phyloP scores from a whole-genome alignment of 2,113 vertebrate species.

The Prionailurus viverrinus region DNA sequence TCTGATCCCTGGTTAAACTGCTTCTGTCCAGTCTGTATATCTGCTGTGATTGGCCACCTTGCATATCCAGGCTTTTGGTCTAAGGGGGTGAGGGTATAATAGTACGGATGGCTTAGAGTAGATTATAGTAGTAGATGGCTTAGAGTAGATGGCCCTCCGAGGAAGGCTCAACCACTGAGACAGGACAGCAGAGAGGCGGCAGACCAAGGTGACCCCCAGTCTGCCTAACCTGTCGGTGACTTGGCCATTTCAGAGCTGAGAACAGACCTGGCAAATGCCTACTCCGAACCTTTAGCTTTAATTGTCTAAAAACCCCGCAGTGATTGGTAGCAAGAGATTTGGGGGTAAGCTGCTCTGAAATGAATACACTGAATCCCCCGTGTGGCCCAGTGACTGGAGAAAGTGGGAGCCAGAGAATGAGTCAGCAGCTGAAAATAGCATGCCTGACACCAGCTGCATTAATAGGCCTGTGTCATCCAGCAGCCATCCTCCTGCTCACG shows the following conservation, averaged over 20 bases:
- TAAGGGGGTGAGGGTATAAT: neutral
- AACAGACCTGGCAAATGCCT: neutral
- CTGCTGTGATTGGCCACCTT: neutral
- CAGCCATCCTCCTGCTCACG: neutral
- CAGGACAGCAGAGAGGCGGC: neutral
- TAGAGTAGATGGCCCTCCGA: neutral
- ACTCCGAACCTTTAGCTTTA: neutral
- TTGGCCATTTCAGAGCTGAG: neutral
- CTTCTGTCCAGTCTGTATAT: neutral
- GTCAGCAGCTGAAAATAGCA: conserved; percentile 59
- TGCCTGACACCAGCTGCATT: neutral
- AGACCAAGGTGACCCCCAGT: neutral
- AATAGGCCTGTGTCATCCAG: neutral
- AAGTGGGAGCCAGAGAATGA: conserved; percentile 35
- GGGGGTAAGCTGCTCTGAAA: neutral
- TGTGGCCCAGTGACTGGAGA: conserved; percentile 23
- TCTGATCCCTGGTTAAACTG: neutral
- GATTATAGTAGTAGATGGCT: neutral
- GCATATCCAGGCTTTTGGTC: neutral
- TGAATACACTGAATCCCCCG: neutral
- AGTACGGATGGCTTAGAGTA: neutral
- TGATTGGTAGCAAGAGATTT: neutral
- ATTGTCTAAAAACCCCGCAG: neutral
- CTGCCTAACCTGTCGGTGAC: neutral
- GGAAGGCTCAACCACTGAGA: neutral